These are phyloP conservation scores for Drosophila littoralis DNA, from an alignment of 1,140 invertebrate genomes.

Conservation along the genomic window DNA sequence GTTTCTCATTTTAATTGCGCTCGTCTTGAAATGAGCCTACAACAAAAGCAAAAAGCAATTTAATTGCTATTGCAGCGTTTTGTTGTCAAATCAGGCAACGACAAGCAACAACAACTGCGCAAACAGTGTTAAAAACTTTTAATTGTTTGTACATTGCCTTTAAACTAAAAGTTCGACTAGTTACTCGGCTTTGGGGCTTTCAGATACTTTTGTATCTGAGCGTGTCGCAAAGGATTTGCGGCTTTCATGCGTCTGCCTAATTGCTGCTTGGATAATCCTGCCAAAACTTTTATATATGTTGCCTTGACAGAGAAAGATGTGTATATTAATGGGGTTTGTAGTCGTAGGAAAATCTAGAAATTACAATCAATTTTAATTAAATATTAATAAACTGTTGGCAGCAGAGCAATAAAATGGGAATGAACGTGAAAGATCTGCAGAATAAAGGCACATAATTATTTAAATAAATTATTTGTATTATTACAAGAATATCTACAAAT, in stretches of 20 bases:
- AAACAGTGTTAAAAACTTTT: conserved; percentile 10
- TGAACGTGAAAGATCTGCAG: too few species aligned
- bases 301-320: background rate
- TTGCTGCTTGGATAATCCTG: background rate
- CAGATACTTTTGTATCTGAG: conserved; percentile 5
- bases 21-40: conserved; percentile 38
- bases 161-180: conserved; percentile 10
- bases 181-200: conserved; percentile 4
- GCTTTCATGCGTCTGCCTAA: background rate
- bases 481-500: too few species aligned
- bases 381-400: too few species aligned
- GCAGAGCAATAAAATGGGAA: too few species aligned
- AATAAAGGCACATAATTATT: too few species aligned
- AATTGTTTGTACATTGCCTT: background rate
- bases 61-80: conserved; percentile 34
- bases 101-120: conserved; percentile 3
- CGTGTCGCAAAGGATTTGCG: conserved; percentile 5
- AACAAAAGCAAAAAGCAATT: conserved; percentile 48
- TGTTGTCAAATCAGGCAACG: conserved; percentile 12
- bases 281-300: background rate
- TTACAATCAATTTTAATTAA: too few species aligned
- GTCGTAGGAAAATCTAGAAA: too few species aligned
- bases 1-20: conserved; percentile 71
- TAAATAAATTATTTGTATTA: too few species aligned
- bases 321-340: background rate